Conservation (phyloP, 2,888 invertebrate genomes). For the Melitaea athalia region DNA sequence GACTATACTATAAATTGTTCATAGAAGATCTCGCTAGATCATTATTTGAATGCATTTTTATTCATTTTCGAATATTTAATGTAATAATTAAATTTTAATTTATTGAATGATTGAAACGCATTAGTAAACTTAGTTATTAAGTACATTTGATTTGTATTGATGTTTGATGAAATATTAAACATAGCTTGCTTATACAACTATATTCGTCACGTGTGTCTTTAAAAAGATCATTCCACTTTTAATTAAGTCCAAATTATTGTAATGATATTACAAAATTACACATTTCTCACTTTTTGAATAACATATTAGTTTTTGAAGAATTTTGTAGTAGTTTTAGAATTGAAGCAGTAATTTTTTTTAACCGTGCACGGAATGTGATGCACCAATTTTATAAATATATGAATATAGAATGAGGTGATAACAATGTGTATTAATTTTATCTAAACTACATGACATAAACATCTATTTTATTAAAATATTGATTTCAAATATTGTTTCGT, state of each 20-base stretch:
- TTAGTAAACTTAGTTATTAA: neutral
- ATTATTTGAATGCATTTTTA: slow-evolving; percentile 4
- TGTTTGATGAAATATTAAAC: neutral
- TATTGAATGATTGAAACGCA: neutral
- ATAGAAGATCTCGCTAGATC: slow-evolving; percentile 9
- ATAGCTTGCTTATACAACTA: neutral
- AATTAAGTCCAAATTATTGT: slow-evolving; percentile 24
- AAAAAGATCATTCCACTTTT: slow-evolving; percentile 31
- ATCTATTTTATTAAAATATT: no score
- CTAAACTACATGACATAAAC: no score
- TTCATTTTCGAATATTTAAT: neutral
- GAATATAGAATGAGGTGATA: no score
- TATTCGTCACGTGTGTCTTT: slow-evolving; percentile 8
- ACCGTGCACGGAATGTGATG: neutral
- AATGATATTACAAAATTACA: slow-evolving; percentile 32
- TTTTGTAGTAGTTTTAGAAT: neutral
- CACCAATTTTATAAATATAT: no score
- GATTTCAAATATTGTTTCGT: no score
- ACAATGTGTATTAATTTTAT: no score
- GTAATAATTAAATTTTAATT: neutral
- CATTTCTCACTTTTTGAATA: slow-evolving; percentile 13
- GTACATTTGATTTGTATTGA: neutral
- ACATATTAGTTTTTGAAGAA: neutral
- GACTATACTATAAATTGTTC: neutral
- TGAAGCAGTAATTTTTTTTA: neutral